Conservation (phyloP, 2,888 invertebrate species). For the Gastracanthus pulcherrimus region DNA sequence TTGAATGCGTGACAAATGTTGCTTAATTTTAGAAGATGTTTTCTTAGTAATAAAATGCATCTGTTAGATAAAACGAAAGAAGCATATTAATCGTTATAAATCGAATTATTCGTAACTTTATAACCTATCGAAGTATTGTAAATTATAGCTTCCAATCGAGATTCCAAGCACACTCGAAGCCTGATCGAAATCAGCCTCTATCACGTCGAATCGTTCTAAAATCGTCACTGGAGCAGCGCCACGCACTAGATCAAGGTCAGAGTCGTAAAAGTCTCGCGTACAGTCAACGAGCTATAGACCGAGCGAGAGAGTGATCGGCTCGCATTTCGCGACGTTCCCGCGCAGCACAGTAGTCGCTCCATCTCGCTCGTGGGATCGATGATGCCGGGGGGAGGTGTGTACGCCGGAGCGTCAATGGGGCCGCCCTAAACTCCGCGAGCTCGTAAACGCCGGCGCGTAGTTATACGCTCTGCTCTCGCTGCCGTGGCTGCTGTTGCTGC, state of each 20-base stretch:
- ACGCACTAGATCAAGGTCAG: conserved; percentile 67
- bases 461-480: conserved; percentile 31
- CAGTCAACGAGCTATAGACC: conserved; percentile 22
- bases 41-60: too few species aligned
- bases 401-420: conserved; percentile 50
- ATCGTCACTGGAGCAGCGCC: conserved; percentile 18
- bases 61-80: too few species aligned
- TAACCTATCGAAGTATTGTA: too few species aligned
- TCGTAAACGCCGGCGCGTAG: conserved; percentile 72
- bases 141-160: conserved; percentile 35
- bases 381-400: conserved; percentile 46
- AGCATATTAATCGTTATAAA: too few species aligned
- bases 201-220: conserved; percentile 24
- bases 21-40: too few species aligned
- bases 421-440: conserved; percentile 63
- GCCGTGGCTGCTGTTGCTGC: conserved; percentile 67
- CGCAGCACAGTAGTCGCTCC: too few species aligned
- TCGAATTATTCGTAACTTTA: too few species aligned
- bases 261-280: conserved; percentile 62
- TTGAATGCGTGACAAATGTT: too few species aligned
- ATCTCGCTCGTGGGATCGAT: conserved; percentile 41
- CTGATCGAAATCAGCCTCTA: conserved; percentile 1
- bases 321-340: conserved; percentile 21
- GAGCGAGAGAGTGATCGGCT: conserved; percentile 25
- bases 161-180: neutral